Conservation (phyloP, 2,797 vertebrate species). For the Catamblyrhynchus diadema region DNA sequence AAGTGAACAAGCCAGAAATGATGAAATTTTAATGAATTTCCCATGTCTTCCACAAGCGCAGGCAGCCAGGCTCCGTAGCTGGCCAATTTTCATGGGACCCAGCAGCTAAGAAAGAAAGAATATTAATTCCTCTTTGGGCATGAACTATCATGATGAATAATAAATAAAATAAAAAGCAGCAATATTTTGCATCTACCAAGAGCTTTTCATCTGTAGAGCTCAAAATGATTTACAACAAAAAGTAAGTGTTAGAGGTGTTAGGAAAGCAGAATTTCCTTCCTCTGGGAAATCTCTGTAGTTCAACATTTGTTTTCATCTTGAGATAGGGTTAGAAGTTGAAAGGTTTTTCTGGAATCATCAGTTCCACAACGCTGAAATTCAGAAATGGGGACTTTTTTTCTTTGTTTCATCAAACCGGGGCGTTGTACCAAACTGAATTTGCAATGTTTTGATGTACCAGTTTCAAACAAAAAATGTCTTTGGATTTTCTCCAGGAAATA, state of each 20-base stretch:
- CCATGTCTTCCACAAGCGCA: neutral
- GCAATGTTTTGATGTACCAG: slow-evolving; percentile 39
- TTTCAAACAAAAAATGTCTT: slow-evolving; percentile 36
- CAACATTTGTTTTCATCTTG: slow-evolving; percentile 68
- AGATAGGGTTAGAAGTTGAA: slow-evolving; percentile 66
- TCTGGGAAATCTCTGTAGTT: slow-evolving; percentile 63
- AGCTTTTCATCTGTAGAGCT: slow-evolving; percentile 61
- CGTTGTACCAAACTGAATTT: neutral
- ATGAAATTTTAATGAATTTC: slow-evolving; percentile 12
- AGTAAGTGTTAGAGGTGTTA: slow-evolving; percentile 58
- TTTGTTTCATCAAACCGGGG: slow-evolving; percentile 9
- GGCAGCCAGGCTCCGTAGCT: neutral
- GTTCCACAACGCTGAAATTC: slow-evolving; percentile 19
- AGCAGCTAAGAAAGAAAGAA: neutral
- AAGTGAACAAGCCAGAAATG: neutral
- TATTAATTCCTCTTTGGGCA: slow-evolving; percentile 34
- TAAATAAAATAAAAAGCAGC: slow-evolving; percentile 67
- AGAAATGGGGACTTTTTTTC: neutral
- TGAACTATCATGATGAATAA: slow-evolving; percentile 58
- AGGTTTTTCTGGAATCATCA: slow-evolving; percentile 56
- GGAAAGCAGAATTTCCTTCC: slow-evolving; percentile 55
- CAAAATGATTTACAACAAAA: slow-evolving; percentile 65
- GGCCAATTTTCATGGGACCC: neutral
- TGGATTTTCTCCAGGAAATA: slow-evolving; percentile 16
- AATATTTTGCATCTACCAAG: slow-evolving; percentile 59